A percentile compares a stretch with the other conserved stretches of the same genome.
Conservation (phyloP, 2,797 vertebrate genomes). For the Scyliorhinus canicula region DNA sequence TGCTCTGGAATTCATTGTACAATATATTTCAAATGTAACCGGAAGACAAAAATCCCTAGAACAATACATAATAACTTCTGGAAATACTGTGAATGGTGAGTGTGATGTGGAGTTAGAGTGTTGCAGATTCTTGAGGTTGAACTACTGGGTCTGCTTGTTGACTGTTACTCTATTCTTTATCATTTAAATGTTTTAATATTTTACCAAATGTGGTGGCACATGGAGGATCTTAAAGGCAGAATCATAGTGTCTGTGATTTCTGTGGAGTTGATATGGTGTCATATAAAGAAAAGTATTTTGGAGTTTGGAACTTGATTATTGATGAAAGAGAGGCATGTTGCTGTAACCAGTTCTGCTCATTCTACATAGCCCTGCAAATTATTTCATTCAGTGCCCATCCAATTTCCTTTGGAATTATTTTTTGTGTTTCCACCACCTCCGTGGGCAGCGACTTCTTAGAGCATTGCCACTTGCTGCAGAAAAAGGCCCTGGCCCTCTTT, state of each 20-base stretch:
- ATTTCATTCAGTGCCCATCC: too few species aligned
- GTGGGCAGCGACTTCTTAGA: too few species aligned
- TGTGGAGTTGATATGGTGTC: background rate
- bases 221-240: background rate
- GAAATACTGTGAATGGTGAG: background rate
- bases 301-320: background rate
- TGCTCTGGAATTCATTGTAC: background rate
- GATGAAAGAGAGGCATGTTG: too few species aligned
- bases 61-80: background rate
- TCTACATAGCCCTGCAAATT: too few species aligned
- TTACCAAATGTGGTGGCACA: background rate
- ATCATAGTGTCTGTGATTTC: background rate
- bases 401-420: too few species aligned
- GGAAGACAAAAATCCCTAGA: background rate
- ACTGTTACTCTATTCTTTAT: background rate
- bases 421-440: too few species aligned
- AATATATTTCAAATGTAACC: background rate
- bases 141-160: background rate
- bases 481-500: too few species aligned
- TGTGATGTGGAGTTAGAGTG: background rate
- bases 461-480: too few species aligned
- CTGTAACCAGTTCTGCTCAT: too few species aligned
- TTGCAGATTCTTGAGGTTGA: background rate
- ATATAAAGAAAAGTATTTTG: background rate
- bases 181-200: background rate